Evolutionary conservation across 2,888 invertebrate species (phyloP).

Genomic region (Schrankia costaestrigalis): DNA sequence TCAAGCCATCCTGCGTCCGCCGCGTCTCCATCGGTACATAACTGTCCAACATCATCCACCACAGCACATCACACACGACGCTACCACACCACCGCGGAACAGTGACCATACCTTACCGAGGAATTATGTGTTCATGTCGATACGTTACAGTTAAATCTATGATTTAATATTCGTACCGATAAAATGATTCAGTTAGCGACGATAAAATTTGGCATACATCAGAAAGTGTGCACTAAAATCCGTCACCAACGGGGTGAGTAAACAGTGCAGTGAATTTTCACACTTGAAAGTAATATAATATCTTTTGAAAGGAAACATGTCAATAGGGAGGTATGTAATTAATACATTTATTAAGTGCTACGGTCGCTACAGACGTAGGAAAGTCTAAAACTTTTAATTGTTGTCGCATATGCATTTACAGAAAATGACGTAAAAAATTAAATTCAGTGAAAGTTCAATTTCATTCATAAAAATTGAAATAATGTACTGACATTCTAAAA

Average conservation of each 20-base stretch:
- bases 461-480: too few relatives aligned
- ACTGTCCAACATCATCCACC: conserved; percentile 45
- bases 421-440: too few relatives aligned
- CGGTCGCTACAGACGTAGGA: too few relatives aligned
- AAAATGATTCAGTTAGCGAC: conserved; percentile 83
- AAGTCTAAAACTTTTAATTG: neutral
- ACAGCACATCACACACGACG: conserved; percentile 44
- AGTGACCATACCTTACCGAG: conserved; percentile 45
- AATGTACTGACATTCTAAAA: too few relatives aligned
- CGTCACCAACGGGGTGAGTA: conserved; percentile 75
- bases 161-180: conserved; percentile 44
- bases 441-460: too few relatives aligned
- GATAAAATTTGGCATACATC: conserved; percentile 83
- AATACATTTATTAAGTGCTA: conserved; percentile 10
- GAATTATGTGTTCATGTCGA: conserved; percentile 41
- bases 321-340: conserved; percentile 34
- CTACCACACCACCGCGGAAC: conserved; percentile 34
- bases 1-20: conserved; percentile 78
- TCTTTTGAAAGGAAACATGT: conserved; percentile 22
- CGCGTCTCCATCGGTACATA: conserved; percentile 80
- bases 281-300: conserved; percentile 25
- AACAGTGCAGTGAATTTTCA: conserved; percentile 70
- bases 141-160: conserved; percentile 32
- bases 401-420: neutral
- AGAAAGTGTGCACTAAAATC: conserved; percentile 77